These are phyloP conservation scores for Calliopum simillimum DNA, from an alignment of 2,888 invertebrate genomes.

Conservation along the genomic window DNA sequence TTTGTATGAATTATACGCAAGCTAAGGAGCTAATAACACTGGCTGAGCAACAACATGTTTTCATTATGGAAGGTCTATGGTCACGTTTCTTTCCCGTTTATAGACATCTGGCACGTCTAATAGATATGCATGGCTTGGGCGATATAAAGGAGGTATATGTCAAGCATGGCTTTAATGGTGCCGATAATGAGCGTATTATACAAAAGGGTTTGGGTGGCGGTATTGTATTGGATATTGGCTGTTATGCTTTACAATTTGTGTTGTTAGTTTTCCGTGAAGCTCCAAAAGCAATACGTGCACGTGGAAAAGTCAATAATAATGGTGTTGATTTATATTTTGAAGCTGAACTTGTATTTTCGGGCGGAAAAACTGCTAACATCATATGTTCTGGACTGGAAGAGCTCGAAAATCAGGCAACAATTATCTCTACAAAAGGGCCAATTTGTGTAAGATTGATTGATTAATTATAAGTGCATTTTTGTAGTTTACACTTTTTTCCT, in stretches of 20 bases:
- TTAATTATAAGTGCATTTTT: background rate
- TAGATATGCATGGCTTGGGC: slow-evolving; percentile 69
- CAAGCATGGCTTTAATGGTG: slow-evolving; percentile 75
- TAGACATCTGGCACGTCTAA: slow-evolving; percentile 72
- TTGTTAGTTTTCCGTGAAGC: slow-evolving; percentile 75
- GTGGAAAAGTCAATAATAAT: slow-evolving; percentile 75
- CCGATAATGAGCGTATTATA: slow-evolving; percentile 70
- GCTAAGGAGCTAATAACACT: slow-evolving; percentile 73
- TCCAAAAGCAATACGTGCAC: slow-evolving; percentile 74
- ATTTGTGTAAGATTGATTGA: slow-evolving; percentile 49
- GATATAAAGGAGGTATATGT: slow-evolving; percentile 75
- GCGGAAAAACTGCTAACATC: slow-evolving; percentile 47
- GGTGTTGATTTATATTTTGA: slow-evolving; percentile 74
- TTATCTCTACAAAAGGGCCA: slow-evolving; percentile 52
- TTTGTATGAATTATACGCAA: slow-evolving; percentile 81
- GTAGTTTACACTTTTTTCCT: background rate
- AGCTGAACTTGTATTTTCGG: slow-evolving; percentile 51
- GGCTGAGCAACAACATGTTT: slow-evolving; percentile 76
- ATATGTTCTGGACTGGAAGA: slow-evolving; percentile 52
- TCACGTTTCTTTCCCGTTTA: slow-evolving; percentile 83
- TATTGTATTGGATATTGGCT: slow-evolving; percentile 78
- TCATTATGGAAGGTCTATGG: slow-evolving; percentile 89
- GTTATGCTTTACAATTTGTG: slow-evolving; percentile 79
- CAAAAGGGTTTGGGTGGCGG: slow-evolving; percentile 80
- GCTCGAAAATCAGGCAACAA: slow-evolving; percentile 51